Conservation (phyloP, 2,113 vertebrate genomes). For the Centropus unirufus region DNA sequence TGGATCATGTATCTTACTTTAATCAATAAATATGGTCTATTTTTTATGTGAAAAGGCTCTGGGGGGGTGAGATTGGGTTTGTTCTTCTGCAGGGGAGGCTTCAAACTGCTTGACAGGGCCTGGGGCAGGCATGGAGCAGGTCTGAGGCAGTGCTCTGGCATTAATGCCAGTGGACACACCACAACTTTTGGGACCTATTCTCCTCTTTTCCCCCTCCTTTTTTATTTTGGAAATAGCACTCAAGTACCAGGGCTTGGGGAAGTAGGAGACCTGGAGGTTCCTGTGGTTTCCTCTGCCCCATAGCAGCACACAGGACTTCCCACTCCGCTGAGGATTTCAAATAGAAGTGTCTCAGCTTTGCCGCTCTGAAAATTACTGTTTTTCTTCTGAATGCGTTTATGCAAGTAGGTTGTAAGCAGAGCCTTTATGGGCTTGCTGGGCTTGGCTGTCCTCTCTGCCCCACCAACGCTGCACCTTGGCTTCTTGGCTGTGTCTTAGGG, state of each 20-base stretch:
- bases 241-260: not conserved
- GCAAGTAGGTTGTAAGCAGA: not conserved
- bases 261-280: not conserved
- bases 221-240: not conserved
- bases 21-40: slow-evolving; percentile 70
- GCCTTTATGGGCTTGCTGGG: not conserved
- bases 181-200: not conserved
- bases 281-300: not conserved
- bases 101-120: not conserved
- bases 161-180: not conserved
- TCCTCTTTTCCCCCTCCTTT: too few relatives aligned
- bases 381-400: not conserved
- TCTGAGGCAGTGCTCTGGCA: not conserved
- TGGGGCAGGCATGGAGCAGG: not conserved
- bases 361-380: not conserved
- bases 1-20: slow-evolving; percentile 31
- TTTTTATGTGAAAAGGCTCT: slow-evolving; percentile 50
- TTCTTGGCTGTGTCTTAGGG: not conserved
- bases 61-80: not conserved
- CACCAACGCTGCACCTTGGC: not conserved
- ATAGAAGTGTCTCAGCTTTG: not conserved
- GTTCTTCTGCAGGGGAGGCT: not conserved
- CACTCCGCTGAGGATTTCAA: not conserved
- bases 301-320: not conserved
- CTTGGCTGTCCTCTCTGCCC: not conserved